Evolutionary conservation across 2,797 vertebrate genomes (phyloP).

Genomic region (Nasua narica): DNA sequence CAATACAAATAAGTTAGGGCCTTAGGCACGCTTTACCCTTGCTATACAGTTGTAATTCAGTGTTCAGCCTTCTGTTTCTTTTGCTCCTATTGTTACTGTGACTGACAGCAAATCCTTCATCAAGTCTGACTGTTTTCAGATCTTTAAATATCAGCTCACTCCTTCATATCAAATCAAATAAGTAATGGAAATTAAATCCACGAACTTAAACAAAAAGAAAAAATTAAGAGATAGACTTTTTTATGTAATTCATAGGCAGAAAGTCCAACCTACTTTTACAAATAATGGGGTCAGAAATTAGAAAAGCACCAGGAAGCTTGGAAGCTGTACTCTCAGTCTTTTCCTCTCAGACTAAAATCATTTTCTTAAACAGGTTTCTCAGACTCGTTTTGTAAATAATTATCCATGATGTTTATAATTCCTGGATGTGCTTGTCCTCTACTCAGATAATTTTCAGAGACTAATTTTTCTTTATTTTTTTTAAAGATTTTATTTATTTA

Average conservation of each 20-base stretch:
- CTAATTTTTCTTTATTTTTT: not conserved
- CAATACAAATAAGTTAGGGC: not conserved
- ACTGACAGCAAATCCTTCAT: not conserved
- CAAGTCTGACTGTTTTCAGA: not conserved
- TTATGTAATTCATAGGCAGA: not conserved
- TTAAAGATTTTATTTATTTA: too few relatives aligned
- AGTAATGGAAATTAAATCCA: not conserved
- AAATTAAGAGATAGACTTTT: not conserved
- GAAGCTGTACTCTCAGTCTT: not conserved
- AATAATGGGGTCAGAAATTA: not conserved
- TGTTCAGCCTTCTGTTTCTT: not conserved
- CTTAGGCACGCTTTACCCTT: fast-evolving
- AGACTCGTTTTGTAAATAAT: not conserved
- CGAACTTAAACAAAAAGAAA: not conserved
- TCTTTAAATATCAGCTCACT: not conserved
- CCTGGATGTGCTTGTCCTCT: not conserved
- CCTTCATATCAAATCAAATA: not conserved
- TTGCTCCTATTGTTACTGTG: not conserved
- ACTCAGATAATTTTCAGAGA: not conserved
- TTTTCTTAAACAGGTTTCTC: not conserved
- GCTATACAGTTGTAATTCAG: not conserved
- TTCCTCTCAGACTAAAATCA: not conserved
- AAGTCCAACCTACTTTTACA: not conserved
- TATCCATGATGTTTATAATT: not conserved
- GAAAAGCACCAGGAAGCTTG: not conserved